Conservation (phyloP, 2,888 invertebrate genomes). For the Lysandra bellargus region DNA sequence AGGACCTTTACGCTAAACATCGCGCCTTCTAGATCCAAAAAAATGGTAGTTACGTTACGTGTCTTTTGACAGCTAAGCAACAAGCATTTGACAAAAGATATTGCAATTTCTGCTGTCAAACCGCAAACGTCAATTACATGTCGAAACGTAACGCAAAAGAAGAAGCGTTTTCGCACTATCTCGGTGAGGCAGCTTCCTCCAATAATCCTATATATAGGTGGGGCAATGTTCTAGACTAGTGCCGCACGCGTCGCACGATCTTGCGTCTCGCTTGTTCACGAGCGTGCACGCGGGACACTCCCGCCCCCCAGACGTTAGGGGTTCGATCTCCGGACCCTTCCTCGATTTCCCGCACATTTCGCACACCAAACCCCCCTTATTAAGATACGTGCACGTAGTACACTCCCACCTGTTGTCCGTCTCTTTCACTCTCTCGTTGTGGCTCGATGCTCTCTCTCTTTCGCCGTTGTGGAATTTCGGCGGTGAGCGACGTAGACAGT, state of each 20-base stretch:
- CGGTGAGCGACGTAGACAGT: constrained; percentile 52
- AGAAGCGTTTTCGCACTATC: background rate
- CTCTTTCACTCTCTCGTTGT: constrained; percentile 43
- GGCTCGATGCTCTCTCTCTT: constrained; percentile 47
- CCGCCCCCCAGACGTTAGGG: constrained; percentile 86
- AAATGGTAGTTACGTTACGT: background rate
- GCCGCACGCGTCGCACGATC: constrained; percentile 85
- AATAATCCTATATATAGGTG: constrained; percentile 82
- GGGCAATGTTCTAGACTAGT: constrained; percentile 86
- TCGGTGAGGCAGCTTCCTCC: background rate
- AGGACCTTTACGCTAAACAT: background rate
- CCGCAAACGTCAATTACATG: background rate
- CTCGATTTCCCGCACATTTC: constrained; percentile 88
- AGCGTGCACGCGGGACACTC: constrained; percentile 88
- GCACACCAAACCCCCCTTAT: constrained; percentile 77
- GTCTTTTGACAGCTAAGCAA: background rate
- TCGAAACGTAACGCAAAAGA: background rate
- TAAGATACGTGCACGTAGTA: constrained; percentile 85
- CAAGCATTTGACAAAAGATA: background rate
- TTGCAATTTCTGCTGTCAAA: background rate
- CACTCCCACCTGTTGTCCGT: constrained; percentile 83
- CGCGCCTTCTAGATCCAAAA: background rate
- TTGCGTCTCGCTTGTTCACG: constrained; percentile 84
- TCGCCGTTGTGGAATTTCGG: constrained; percentile 46
- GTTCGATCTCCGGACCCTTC: constrained; percentile 80